phyloP scores from a whole-genome alignment of 2,113 vertebrate genomes.

The Promerops cafer region DNA sequence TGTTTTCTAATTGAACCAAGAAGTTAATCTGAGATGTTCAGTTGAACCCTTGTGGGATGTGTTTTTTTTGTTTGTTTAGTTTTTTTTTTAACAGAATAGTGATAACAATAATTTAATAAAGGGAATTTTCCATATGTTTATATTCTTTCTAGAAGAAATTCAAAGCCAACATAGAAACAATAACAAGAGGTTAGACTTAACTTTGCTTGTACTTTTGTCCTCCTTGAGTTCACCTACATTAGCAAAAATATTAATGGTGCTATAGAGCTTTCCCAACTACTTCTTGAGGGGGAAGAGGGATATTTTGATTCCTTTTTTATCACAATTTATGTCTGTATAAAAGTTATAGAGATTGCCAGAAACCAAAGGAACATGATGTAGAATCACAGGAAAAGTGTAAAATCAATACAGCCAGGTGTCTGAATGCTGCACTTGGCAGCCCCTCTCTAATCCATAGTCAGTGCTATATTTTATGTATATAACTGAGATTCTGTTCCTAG shows the following conservation, averaged over 20 bases:
- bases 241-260: conserved; percentile 70
- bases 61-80: not conserved
- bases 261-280: conserved; percentile 58
- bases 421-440: conserved; percentile 64
- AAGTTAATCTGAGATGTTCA: not conserved
- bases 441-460: conserved; percentile 59
- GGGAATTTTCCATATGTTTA: not conserved
- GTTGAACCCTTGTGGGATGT: not conserved
- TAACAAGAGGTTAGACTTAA: conserved; percentile 14
- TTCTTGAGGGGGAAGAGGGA: conserved; percentile 49
- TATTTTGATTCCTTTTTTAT: conserved; percentile 67
- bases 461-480: conserved; percentile 67
- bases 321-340: conserved; percentile 73
- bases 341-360: conserved; percentile 74
- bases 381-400: conserved; percentile 72
- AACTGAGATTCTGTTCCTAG: conserved; percentile 30
- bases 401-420: conserved; percentile 72
- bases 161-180: not conserved
- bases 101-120: not conserved
- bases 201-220: not conserved
- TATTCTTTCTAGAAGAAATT: conserved; percentile 24
- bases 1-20: not conserved
- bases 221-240: conserved; percentile 59
- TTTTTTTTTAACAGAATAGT: not conserved
- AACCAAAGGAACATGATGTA: conserved; percentile 74